These are phyloP conservation scores for Akabosia matsudoensis DNA, from an alignment of 1,140 invertebrate species.

Conservation along the genomic window DNA sequence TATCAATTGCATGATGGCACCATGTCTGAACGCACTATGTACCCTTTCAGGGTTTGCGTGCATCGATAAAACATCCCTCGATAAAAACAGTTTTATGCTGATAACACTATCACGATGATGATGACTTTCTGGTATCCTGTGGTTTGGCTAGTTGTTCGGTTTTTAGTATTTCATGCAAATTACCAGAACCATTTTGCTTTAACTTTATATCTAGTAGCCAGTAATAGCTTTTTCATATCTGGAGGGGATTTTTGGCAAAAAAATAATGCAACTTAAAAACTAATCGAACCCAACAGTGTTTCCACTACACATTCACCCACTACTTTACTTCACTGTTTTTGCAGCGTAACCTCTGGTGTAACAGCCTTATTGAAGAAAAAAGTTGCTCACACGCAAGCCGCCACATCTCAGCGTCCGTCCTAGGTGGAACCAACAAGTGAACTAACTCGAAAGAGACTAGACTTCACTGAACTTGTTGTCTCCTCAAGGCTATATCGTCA, in stretches of 20 bases:
- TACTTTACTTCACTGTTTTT: not conserved
- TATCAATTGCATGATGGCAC: no score
- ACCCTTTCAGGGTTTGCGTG: no score
- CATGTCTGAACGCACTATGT: no score
- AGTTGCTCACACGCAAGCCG: not conserved
- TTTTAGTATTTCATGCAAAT: not conserved
- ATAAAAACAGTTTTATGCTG: not conserved
- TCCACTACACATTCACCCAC: not conserved
- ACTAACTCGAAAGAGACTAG: not conserved
- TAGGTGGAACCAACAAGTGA: not conserved
- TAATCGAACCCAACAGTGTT: not conserved
- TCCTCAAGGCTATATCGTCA: slow-evolving; percentile 17
- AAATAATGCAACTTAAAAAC: not conserved
- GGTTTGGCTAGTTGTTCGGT: not conserved
- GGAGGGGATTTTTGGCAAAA: not conserved
- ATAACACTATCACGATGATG: not conserved
- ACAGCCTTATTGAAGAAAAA: not conserved
- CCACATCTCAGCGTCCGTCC: not conserved
- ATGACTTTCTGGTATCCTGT: not conserved
- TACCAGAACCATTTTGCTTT: not conserved
- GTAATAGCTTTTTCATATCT: not conserved
- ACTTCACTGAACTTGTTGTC: slow-evolving; percentile 3
- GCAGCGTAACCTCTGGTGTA: no score
- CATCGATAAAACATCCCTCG: not conserved
- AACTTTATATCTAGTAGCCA: not conserved